phyloP scores from a whole-genome alignment of 2,113 vertebrate genomes.

The Hippolais icterina region DNA sequence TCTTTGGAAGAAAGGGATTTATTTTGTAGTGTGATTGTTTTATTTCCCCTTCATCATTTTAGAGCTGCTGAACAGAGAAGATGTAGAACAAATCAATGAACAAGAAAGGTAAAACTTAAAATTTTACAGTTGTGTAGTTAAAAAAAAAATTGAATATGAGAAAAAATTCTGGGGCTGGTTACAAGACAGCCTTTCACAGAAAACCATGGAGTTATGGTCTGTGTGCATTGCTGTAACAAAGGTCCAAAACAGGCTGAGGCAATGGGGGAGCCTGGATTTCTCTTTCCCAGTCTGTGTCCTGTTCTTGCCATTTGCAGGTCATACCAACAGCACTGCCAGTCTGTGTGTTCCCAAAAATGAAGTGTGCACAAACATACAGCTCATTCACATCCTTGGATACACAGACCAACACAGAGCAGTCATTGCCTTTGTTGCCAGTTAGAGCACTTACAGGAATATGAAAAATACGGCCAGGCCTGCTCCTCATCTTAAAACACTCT shows the following conservation, averaged over 20 bases:
- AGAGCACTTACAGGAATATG: background rate
- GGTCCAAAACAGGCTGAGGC: background rate
- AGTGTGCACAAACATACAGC: accelerated
- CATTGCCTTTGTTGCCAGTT: background rate
- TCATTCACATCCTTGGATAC: accelerated
- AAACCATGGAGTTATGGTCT: background rate
- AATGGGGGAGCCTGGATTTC: background rate
- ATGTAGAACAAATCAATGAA: background rate
- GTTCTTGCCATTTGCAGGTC: background rate
- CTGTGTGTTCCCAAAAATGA: background rate
- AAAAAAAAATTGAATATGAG: background rate
- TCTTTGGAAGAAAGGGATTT: slow-evolving; percentile 12
- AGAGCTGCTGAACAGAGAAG: background rate
- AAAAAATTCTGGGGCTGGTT: background rate
- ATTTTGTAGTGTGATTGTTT: background rate
- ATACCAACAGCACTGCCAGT: accelerated
- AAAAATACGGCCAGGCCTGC: background rate
- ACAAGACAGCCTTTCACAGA: background rate
- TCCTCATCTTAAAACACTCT: background rate
- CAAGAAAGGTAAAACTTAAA: background rate
- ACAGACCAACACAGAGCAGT: background rate
- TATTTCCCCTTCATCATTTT: background rate
- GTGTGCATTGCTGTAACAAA: background rate
- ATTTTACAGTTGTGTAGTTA: background rate
- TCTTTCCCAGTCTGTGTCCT: background rate